Conservation (phyloP, 2,113 vertebrate genomes). For the Cebus imitator region DNA sequence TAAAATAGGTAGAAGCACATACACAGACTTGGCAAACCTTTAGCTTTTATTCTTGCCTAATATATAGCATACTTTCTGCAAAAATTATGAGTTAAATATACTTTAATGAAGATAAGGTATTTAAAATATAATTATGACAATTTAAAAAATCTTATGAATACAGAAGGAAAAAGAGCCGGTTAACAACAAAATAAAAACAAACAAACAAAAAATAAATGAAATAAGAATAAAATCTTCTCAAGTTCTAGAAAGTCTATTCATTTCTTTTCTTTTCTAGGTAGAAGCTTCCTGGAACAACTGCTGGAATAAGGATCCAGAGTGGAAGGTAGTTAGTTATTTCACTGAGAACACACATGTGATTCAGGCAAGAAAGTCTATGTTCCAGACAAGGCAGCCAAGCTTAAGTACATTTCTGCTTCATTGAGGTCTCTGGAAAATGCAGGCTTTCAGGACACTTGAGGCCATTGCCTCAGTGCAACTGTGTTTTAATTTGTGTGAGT, state of each 20-base stretch:
- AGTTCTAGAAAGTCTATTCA: background rate
- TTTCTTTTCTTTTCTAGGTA: background rate
- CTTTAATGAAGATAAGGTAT: conserved; percentile 41
- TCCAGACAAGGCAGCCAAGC: background rate
- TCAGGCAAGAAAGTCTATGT: background rate
- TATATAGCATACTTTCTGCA: conserved; percentile 27
- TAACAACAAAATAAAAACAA: background rate
- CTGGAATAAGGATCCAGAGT: background rate
- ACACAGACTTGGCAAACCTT: background rate
- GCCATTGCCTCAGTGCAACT: background rate
- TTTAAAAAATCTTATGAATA: conserved; percentile 10
- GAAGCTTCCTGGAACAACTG: background rate
- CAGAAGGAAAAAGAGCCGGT: background rate
- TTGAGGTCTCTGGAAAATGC: background rate
- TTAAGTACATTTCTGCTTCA: background rate
- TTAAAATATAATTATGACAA: conserved; percentile 53
- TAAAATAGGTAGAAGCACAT: background rate
- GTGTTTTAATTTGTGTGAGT: background rate
- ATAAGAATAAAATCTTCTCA: conserved; percentile 37
- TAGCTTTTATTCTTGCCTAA: conserved; percentile 60
- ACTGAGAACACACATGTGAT: background rate
- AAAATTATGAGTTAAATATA: conserved; percentile 57
- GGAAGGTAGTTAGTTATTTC: background rate
- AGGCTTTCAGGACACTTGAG: background rate
- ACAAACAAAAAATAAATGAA: conserved; percentile 16